phyloP scores from a whole-genome alignment of 2,797 vertebrate species.

The Neopelma chrysocephalum region DNA sequence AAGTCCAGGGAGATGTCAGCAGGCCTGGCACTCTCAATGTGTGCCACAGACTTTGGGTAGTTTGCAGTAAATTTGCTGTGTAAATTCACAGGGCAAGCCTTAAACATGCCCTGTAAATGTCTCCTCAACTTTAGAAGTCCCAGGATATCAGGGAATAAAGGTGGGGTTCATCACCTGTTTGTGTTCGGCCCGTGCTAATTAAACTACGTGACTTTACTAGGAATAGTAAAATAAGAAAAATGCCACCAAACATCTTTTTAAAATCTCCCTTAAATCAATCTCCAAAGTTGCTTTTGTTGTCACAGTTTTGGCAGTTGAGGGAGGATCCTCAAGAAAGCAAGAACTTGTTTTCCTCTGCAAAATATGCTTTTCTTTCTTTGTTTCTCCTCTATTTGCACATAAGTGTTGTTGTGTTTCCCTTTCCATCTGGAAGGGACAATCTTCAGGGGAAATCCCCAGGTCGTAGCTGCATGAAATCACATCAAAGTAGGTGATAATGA shows the following conservation, averaged over 20 bases:
- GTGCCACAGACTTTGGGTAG: not conserved
- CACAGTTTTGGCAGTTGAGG: constrained; percentile 1
- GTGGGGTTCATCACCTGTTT: not conserved
- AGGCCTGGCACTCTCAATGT: fast-evolving
- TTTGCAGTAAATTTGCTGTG: not conserved
- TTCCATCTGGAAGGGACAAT: constrained; percentile 24
- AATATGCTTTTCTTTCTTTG: constrained; percentile 8
- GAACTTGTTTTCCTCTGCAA: constrained; percentile 23
- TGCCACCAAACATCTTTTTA: not conserved
- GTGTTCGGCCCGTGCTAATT: not conserved
- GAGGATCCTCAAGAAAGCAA: constrained; percentile 29
- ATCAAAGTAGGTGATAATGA: not conserved
- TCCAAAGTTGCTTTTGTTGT: not conserved
- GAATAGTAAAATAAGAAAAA: not conserved
- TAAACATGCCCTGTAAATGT: fast-evolving
- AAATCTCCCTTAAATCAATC: not conserved
- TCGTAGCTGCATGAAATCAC: not conserved
- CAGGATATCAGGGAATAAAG: not conserved
- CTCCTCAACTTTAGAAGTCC: not conserved
- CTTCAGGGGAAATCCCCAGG: not conserved
- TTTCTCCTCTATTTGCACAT: not conserved
- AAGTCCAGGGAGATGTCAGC: not conserved
- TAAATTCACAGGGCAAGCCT: not conserved
- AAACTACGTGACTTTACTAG: not conserved
- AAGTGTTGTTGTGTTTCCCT: not conserved